Conservation (phyloP, 2,888 invertebrate genomes). For the Thecophora atra region DNA sequence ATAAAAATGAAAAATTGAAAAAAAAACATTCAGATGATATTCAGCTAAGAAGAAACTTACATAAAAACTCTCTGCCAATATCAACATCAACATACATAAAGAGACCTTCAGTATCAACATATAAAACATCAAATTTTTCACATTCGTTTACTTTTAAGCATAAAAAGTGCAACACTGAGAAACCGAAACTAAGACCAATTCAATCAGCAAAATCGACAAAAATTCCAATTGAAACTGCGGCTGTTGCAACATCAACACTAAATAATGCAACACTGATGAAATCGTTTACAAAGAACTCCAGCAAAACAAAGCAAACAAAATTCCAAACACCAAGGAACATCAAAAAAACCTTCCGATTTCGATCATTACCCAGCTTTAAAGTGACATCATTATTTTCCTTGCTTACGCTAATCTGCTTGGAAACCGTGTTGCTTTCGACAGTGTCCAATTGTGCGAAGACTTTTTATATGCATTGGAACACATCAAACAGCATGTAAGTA, state of each 20-base stretch:
- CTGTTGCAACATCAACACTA: conserved; percentile 12
- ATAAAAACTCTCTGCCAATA: background rate
- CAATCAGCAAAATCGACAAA: background rate
- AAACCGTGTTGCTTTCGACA: conserved; percentile 70
- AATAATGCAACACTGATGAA: conserved; percentile 13
- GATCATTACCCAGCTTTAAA: conserved; percentile 61
- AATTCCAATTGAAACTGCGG: background rate
- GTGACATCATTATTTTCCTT: conserved; percentile 69
- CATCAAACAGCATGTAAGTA: conserved; percentile 81
- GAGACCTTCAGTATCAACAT: background rate
- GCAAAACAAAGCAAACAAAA: conserved; percentile 5
- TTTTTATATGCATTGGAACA: conserved; percentile 91
- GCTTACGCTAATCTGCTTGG: conserved; percentile 69
- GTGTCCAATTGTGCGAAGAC: conserved; percentile 80
- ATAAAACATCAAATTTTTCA: conserved; percentile 12
- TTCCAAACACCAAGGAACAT: background rate
- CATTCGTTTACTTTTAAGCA: conserved; percentile 24
- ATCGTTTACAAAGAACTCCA: conserved; percentile 3
- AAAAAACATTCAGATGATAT: conserved; percentile 15
- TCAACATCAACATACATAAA: background rate
- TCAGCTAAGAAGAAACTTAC: background rate
- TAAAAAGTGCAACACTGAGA: background rate
- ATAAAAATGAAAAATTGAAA: conserved; percentile 2
- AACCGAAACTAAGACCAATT: background rate
- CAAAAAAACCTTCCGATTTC: conserved; percentile 43